A percentile compares a stretch with the other conserved stretches of the same genome.
phyloP scores from a whole-genome alignment of 2,113 vertebrate species.

The Xenus cinereus region DNA sequence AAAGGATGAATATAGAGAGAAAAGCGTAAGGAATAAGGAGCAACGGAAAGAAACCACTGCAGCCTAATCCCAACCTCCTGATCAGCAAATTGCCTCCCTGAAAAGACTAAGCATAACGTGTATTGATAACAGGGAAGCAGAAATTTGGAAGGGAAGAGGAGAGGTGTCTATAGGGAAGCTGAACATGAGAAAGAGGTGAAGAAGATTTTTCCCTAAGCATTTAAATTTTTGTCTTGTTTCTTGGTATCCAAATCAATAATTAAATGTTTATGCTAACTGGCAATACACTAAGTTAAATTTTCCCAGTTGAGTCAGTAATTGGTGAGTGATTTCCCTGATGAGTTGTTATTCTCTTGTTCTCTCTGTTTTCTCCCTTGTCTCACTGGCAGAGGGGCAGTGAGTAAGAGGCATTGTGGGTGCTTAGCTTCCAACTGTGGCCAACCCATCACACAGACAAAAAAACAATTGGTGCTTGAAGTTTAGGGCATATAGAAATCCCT shows the following conservation, averaged over 20 bases:
- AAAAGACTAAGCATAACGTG: neutral
- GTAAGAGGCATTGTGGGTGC: neutral
- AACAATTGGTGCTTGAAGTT: neutral
- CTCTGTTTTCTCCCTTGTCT: neutral
- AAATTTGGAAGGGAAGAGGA: neutral
- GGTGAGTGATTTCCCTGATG: neutral
- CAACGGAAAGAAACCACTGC: neutral
- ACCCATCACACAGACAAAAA: neutral
- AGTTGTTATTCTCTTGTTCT: neutral
- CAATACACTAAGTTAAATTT: neutral
- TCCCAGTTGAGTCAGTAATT: neutral
- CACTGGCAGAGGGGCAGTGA: neutral
- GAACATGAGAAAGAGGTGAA: neutral
- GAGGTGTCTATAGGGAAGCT: neutral
- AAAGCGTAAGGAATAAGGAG: neutral
- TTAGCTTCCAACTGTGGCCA: neutral
- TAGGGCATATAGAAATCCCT: neutral
- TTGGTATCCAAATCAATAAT: neutral
- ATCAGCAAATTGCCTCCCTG: neutral
- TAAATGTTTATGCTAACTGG: neutral
- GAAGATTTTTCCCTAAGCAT: neutral
- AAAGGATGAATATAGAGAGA: neutral
- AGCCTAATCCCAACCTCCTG: neutral
- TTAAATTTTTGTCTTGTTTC: neutral
- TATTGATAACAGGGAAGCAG: neutral